Conservation (phyloP, 2,113 vertebrate species). For the Carollia perspicillata region DNA sequence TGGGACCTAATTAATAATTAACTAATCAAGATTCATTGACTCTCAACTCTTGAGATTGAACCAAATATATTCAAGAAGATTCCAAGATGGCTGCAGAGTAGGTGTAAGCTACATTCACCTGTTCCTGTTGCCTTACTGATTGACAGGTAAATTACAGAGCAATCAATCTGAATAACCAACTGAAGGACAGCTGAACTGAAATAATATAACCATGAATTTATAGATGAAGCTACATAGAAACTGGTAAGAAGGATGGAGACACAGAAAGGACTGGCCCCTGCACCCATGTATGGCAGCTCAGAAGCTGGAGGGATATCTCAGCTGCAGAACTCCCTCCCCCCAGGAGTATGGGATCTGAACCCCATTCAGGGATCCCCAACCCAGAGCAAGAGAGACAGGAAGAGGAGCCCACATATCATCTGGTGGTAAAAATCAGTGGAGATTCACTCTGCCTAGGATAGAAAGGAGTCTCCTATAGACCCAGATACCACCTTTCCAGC, state of each 20-base stretch:
- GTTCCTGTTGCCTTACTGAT: background rate
- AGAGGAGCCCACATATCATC: too few relatives aligned
- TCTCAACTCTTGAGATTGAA: background rate
- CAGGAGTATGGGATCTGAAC: background rate
- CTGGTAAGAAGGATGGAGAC: background rate
- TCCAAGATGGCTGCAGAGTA: background rate
- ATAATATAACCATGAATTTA: background rate
- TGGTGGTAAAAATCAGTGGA: too few relatives aligned
- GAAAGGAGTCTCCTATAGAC: too few relatives aligned
- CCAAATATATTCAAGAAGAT: background rate
- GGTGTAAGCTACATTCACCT: background rate
- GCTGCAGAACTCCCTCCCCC: background rate
- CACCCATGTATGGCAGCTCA: background rate
- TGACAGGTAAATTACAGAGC: background rate
- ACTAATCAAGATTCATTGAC: background rate
- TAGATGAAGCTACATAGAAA: background rate
- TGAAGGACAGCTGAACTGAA: background rate
- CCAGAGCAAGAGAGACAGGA: too few relatives aligned
- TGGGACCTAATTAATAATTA: slow-evolving; percentile 1
- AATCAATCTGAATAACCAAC: background rate
- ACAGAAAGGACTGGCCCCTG: background rate
- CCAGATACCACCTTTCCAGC: too few relatives aligned
- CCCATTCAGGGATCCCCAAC: too few relatives aligned
- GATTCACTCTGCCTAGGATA: too few relatives aligned
- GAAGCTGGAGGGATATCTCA: background rate